A percentile compares a stretch with the other conserved stretches of the same genome.
Evolutionary conservation across 2,888 invertebrate species (phyloP).

Genomic region (Gisinianus flammeolus): DNA sequence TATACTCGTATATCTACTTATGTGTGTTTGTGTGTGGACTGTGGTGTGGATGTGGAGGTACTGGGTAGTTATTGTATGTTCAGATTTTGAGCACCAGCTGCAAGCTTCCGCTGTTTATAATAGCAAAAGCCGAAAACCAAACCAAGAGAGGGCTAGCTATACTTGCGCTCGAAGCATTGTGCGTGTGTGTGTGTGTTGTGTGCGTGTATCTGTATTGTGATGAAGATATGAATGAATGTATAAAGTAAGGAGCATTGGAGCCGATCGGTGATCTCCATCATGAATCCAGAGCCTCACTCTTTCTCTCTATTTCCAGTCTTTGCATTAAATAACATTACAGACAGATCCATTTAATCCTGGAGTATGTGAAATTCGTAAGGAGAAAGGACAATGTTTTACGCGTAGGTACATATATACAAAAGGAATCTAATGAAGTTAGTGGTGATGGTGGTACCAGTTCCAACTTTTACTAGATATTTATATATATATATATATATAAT

Average conservation of each 20-base stretch:
- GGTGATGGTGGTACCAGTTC: not conserved
- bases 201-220: not conserved
- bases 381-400: slow-evolving; percentile 1
- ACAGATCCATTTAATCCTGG: slow-evolving; percentile 16
- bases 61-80: not conserved
- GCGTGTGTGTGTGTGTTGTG: not conserved
- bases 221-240: not conserved
- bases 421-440: slow-evolving; percentile 13
- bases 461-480: not conserved
- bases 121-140: not conserved
- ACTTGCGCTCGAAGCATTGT: not conserved
- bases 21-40: not conserved
- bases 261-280: slow-evolving; percentile 16
- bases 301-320: not conserved
- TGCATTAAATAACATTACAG: slow-evolving; percentile 19
- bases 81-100: slow-evolving; percentile 14
- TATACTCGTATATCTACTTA: not conserved
- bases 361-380: not conserved
- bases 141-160: not conserved
- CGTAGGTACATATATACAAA: not conserved
- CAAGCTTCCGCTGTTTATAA: slow-evolving; percentile 15
- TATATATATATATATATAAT: not conserved
- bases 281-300: not conserved
- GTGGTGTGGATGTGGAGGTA: not conserved
- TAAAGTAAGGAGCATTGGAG: not conserved